Conservation (phyloP, 2,888 invertebrate genomes). For the Apodemia duryi region DNA sequence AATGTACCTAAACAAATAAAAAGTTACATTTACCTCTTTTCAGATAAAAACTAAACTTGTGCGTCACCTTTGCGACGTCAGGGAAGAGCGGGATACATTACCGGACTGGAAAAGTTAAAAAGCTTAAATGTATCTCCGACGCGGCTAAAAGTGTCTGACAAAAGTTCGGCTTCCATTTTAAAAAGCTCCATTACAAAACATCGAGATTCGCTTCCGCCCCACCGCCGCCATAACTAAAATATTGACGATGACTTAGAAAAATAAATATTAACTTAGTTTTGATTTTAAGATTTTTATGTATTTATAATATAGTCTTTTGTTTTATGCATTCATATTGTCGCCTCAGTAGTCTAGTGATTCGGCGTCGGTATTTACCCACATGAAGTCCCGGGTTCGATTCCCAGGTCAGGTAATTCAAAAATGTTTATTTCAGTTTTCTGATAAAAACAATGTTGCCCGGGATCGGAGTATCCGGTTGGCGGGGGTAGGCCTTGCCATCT, state of each 20-base stretch:
- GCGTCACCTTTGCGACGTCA: conserved; percentile 65
- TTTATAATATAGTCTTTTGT: too few relatives aligned
- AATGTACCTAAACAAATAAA: conserved; percentile 59
- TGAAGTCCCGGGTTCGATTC: too few relatives aligned
- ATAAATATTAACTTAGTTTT: neutral
- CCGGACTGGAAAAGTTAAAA: conserved; percentile 79
- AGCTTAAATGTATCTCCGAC: conserved; percentile 79
- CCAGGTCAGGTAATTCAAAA: too few relatives aligned
- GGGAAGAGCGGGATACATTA: conserved; percentile 75
- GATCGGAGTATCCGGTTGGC: too few relatives aligned
- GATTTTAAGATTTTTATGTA: neutral
- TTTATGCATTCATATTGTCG: too few relatives aligned
- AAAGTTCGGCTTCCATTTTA: conserved; percentile 80
- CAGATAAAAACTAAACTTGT: conserved; percentile 61
- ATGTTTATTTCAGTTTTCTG: too few relatives aligned
- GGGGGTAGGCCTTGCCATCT: too few relatives aligned
- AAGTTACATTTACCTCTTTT: conserved; percentile 55
- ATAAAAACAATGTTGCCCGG: too few relatives aligned
- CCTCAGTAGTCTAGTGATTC: too few relatives aligned
- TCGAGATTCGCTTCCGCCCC: conserved; percentile 77
- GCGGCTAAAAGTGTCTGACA: conserved; percentile 79
- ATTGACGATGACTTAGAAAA: conserved; percentile 12
- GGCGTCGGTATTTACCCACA: too few relatives aligned
- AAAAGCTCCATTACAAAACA: conserved; percentile 80
- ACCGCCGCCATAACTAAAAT: conserved; percentile 48